Evolutionary conservation across 2,113 vertebrate genomes (phyloP).

Genomic region (Andinoacara biseriatus): DNA sequence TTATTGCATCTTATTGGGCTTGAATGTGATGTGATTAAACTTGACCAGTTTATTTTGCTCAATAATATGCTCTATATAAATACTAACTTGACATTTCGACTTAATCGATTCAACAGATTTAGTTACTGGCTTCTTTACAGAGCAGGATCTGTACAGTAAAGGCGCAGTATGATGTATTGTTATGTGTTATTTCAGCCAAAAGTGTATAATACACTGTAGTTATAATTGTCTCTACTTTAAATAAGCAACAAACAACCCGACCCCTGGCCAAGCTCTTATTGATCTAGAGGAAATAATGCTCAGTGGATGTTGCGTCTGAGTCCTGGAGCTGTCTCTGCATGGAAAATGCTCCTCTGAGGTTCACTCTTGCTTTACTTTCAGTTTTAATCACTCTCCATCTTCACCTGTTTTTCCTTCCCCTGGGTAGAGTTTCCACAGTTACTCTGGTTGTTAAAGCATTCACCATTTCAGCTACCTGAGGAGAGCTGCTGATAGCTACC

Average conservation of each 20-base stretch:
- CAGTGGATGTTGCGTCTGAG: not conserved
- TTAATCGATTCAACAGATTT: not conserved
- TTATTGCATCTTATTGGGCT: not conserved
- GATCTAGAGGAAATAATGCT: not conserved
- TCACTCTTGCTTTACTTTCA: not conserved
- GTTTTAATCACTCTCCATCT: slow-evolving; percentile 1
- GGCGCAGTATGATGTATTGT: not conserved
- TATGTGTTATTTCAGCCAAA: not conserved
- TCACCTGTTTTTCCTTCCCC: slow-evolving; percentile 1
- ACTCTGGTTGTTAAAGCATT: not conserved
- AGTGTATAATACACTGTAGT: not conserved
- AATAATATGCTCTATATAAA: not conserved
- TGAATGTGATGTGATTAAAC: not conserved
- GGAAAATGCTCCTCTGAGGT: not conserved
- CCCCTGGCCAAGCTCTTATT: not conserved
- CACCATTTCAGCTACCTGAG: slow-evolving; percentile 2
- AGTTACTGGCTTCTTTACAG: not conserved
- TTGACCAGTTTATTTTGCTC: too few relatives aligned
- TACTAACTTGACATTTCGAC: not conserved
- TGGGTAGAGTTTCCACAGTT: slow-evolving; percentile 1
- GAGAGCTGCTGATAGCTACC: not conserved
- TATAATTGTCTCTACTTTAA: not conserved
- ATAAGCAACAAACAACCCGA: not conserved
- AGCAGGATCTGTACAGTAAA: not conserved
- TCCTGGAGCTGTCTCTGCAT: not conserved